Percentiles rank a stretch among this genome's conserved stretches.
These are phyloP conservation scores for Himalopsyche kuldschensis DNA, from an alignment of 2,888 invertebrate species.

Conservation along the genomic window DNA sequence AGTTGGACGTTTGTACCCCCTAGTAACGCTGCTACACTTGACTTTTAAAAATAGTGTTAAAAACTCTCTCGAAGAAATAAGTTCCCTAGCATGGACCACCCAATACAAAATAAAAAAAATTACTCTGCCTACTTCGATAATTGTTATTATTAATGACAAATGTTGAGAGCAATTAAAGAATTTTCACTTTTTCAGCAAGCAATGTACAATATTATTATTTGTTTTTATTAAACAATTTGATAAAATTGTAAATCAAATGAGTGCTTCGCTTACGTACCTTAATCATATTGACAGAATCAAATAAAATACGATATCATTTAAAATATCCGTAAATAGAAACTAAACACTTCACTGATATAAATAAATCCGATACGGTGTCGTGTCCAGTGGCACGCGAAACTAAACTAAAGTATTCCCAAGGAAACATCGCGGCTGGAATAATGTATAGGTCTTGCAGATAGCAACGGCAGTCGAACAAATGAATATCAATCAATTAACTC, in stretches of 20 bases:
- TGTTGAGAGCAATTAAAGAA: too few species aligned
- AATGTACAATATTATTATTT: too few species aligned
- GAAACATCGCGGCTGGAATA: neutral
- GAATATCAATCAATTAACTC: neutral
- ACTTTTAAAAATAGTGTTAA: too few species aligned
- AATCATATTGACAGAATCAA: neutral
- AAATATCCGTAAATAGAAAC: neutral
- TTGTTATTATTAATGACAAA: too few species aligned
- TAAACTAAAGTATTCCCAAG: neutral
- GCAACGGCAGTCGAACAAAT: neutral
- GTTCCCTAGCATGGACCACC: too few species aligned
- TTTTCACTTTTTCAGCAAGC: too few species aligned
- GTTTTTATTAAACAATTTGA: too few species aligned
- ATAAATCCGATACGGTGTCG: neutral
- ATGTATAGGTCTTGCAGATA: neutral
- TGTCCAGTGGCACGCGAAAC: neutral
- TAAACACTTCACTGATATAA: neutral
- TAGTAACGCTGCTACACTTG: too few species aligned
- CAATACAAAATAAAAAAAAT: too few species aligned
- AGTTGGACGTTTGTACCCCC: too few species aligned
- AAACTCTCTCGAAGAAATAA: too few species aligned
- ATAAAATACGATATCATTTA: neutral
- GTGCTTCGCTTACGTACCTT: neutral
- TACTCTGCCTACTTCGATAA: too few species aligned
- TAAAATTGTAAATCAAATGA: neutral